phyloP scores from a whole-genome alignment of 2,888 invertebrate genomes.

The Erebia epiphron region DNA sequence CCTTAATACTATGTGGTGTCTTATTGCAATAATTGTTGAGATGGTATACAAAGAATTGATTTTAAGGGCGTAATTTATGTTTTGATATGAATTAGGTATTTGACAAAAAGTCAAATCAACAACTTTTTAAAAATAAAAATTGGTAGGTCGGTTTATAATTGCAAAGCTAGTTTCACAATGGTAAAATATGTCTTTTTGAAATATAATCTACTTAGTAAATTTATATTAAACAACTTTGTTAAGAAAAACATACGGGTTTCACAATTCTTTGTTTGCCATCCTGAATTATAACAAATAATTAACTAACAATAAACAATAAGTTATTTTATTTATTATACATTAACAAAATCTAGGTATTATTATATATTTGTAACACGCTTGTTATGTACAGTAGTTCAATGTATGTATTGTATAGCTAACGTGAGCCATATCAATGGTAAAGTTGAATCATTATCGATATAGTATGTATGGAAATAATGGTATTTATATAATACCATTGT shows the following conservation, averaged over 20 bases:
- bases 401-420: constrained; percentile 38
- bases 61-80: background rate
- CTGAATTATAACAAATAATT: constrained; percentile 15
- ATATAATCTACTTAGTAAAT: background rate
- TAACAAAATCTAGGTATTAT: constrained; percentile 17
- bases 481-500: constrained; percentile 1
- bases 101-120: too few relatives aligned
- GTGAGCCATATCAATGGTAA: constrained; percentile 42
- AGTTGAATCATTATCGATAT: constrained; percentile 3
- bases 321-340: constrained; percentile 22
- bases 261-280: constrained; percentile 25
- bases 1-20: constrained; percentile 33
- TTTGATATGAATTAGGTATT: too few relatives aligned
- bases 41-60: constrained; percentile 30
- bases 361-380: constrained; percentile 30
- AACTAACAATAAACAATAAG: constrained; percentile 19
- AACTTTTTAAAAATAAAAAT: too few relatives aligned
- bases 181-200: too few relatives aligned
- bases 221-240: too few relatives aligned
- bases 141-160: too few relatives aligned
- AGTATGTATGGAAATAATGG: constrained; percentile 7
- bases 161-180: too few relatives aligned
- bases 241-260: background rate
- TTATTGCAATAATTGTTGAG: constrained; percentile 29
- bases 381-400: constrained; percentile 37